These are phyloP conservation scores for Paramormyrops kingsleyae DNA, from an alignment of 2,113 vertebrate genomes.

Conservation along the genomic window DNA sequence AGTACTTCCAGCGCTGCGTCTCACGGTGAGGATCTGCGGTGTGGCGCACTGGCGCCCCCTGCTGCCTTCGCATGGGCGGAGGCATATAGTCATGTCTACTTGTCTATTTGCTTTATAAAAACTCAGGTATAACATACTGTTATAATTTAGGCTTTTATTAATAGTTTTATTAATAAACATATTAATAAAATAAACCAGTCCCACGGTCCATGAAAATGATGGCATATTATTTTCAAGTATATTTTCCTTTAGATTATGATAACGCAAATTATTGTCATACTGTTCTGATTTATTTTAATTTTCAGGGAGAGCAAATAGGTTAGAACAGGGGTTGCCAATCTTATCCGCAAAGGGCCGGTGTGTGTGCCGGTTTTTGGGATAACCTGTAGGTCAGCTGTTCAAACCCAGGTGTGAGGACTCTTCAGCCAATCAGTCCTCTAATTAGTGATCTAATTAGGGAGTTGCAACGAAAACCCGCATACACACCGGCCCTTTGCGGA, in stretches of 20 bases:
- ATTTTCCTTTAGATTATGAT: neutral
- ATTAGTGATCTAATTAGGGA: too few species aligned
- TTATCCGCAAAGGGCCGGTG: too few species aligned
- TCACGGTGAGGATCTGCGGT: slow-evolving; percentile 44
- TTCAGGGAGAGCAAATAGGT: neutral
- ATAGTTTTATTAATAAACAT: neutral
- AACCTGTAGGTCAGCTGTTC: too few species aligned
- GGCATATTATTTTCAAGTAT: neutral
- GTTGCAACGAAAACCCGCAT: too few species aligned
- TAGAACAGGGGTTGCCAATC: too few species aligned
- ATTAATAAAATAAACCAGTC: neutral
- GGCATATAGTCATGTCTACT: neutral
- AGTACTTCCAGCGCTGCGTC: slow-evolving; percentile 61
- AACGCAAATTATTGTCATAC: neutral
- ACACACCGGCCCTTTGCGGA: too few species aligned
- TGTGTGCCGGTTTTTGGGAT: too few species aligned
- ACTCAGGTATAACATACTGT: neutral
- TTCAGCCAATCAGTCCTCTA: too few species aligned
- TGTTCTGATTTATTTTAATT: neutral
- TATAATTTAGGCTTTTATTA: neutral
- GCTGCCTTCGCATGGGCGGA: neutral
- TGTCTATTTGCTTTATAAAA: neutral
- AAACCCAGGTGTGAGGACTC: too few species aligned
- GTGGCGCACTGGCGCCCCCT: neutral
- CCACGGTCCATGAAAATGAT: neutral